These are phyloP conservation scores for Neodiprion pinetum DNA, from an alignment of 1,140 invertebrate species.

Conservation along the genomic window DNA sequence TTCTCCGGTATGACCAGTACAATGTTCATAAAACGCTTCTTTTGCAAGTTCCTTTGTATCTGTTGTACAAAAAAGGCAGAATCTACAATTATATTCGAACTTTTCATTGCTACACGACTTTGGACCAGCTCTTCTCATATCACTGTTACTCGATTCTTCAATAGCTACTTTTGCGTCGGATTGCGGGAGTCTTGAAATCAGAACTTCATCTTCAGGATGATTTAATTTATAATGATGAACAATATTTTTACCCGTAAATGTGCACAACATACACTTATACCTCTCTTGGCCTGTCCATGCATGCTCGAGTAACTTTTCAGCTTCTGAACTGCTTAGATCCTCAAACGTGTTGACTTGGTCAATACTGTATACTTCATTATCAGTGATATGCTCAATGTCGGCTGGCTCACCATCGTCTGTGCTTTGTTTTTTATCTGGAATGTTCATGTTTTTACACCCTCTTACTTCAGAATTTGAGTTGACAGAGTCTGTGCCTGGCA, in stretches of 20 bases:
- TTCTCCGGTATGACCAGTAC: conserved; percentile 76
- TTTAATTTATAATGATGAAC: conserved; percentile 69
- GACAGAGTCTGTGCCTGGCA: neutral
- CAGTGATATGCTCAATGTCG: neutral
- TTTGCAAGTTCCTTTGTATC: conserved; percentile 44
- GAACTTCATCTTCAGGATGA: conserved; percentile 70
- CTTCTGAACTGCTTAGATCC: neutral
- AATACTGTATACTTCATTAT: neutral
- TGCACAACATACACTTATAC: conserved; percentile 67
- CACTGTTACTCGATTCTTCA: conserved; percentile 43
- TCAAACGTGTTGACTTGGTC: neutral
- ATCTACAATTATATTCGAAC: conserved; percentile 58
- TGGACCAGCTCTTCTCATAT: conserved; percentile 23
- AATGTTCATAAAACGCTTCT: conserved; percentile 71
- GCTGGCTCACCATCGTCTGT: neutral
- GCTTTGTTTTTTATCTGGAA: neutral
- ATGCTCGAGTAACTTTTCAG: conserved; percentile 42
- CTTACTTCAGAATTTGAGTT: neutral
- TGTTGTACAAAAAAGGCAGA: conserved; percentile 59
- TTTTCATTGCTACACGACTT: conserved; percentile 44
- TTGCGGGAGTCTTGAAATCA: conserved; percentile 67
- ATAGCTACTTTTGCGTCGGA: conserved; percentile 60
- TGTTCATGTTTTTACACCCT: neutral
- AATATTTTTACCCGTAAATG: conserved; percentile 67
- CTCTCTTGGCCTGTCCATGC: conserved; percentile 43